Base-by-base conservation (phyloP, 2,113 vertebrate species). In the Microcebus jonahi region DNA sequence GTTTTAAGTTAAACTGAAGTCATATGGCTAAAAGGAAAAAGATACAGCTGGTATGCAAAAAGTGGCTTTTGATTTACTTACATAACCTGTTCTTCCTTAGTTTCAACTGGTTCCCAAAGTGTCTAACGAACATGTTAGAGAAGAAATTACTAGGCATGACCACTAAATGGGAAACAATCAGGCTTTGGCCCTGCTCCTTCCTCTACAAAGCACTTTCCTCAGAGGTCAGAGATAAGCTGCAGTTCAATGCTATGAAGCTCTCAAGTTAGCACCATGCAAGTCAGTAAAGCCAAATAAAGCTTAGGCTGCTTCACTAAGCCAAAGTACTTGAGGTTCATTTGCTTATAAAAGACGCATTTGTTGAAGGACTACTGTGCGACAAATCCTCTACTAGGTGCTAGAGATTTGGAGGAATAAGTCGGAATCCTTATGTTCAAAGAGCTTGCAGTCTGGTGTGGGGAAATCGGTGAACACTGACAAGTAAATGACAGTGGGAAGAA, bases 1-100 rank as follows among this genome's bases (percentile, higher is more conserved):
- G 55, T 93, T 93, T 87, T 89, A 73, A 93, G 31, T 94, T 53
- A 94, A 89, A 87, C 45, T 85, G 29, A 83, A 94, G 31, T 88
- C 63, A 77, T n/a, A 48, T 27, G 39, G 39, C 77, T 88, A 42
- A 3, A 76, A 11, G 29, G n/a, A 34, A 71, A 77, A 75, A 79
- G 79, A 75, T 61, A 57, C 6, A 96, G 29, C 89, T 95, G 61
- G 9, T 59, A 67, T 53, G 10, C 9, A 82, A 80, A 95, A 90
- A 80, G 34, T 84, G 36, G 34, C 10, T 89, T 93, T 82, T 71
- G 8, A 20, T 92, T 73, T 61, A 29, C 12, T 84, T 89, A 61
- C 0, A 55, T 86, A 75, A 57, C 31, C 59, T 76, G 25, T 77
- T 77, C 68, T 45, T 93, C 93, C 65, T 81, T 96, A 42, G 36